Evolutionary conservation across 1,140 invertebrate genomes (phyloP).

Genomic region (Platyscapa corneri): DNA sequence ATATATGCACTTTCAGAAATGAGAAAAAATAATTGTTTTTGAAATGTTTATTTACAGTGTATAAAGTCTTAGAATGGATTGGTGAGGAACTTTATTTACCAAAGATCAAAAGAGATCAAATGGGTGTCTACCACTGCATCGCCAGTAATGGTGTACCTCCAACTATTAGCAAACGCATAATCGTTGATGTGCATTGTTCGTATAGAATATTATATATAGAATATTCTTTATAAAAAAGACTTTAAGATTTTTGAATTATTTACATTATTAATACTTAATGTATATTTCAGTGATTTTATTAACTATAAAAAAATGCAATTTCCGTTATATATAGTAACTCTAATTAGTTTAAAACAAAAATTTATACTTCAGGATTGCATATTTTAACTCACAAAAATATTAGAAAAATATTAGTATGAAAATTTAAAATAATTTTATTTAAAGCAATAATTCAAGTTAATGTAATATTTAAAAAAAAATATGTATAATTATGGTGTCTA

Average conservation of each 20-base stretch:
- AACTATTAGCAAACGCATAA: constrained; percentile 87
- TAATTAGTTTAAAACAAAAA: too few relatives aligned
- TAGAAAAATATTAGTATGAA: too few relatives aligned
- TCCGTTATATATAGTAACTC: too few relatives aligned
- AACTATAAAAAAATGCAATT: too few relatives aligned
- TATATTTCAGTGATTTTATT: too few relatives aligned
- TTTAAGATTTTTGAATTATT: background rate
- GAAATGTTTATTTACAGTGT: constrained; percentile 46
- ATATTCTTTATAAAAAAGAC: background rate
- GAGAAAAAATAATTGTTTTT: background rate
- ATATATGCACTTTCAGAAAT: too few relatives aligned
- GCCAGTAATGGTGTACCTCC: constrained; percentile 88
- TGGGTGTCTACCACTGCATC: constrained; percentile 91
- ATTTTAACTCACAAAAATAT: too few relatives aligned
- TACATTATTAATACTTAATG: background rate
- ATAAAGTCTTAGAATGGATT: constrained; percentile 68
- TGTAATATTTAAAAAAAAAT: too few relatives aligned
- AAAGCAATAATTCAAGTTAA: too few relatives aligned
- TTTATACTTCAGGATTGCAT: too few relatives aligned
- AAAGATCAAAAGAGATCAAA: constrained; percentile 89
- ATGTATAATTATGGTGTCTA: too few relatives aligned
- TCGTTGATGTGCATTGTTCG: constrained; percentile 90
- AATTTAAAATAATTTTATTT: too few relatives aligned
- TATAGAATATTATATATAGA: constrained; percentile 63
- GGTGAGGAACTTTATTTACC: constrained; percentile 84